These are phyloP conservation scores for Oeneis ivallda DNA, from an alignment of 2,888 invertebrate genomes.

Conservation along the genomic window DNA sequence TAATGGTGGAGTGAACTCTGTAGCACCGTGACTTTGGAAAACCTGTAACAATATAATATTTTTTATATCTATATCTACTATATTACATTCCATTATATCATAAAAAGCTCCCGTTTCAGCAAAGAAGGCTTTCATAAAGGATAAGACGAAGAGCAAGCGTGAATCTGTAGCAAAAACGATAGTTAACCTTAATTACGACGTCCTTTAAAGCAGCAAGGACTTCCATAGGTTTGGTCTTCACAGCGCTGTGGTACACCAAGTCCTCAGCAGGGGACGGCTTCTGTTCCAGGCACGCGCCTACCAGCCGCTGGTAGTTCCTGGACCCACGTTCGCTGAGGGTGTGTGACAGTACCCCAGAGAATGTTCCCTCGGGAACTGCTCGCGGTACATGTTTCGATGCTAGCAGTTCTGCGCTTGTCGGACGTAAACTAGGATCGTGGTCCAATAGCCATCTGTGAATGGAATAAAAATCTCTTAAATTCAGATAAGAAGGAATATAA, in stretches of 20 bases:
- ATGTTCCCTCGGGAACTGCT: constrained; percentile 91
- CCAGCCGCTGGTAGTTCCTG: constrained; percentile 57
- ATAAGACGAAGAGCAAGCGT: no score
- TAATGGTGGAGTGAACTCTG: constrained; percentile 89
- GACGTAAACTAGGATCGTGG: constrained; percentile 91
- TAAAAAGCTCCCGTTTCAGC: no score
- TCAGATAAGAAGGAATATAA: no score
- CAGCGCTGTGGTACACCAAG: constrained; percentile 87
- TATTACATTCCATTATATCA: no score
- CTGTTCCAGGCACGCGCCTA: constrained; percentile 71
- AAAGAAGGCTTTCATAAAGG: no score
- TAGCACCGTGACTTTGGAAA: constrained; percentile 90
- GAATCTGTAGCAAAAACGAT: no score
- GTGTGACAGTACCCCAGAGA: constrained; percentile 91
- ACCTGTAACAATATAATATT: constrained; percentile 61
- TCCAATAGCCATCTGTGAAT: constrained; percentile 85
- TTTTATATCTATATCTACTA: no score
- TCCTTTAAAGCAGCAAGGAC: constrained; percentile 53
- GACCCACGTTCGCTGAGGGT: constrained; percentile 88
- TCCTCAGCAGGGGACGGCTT: constrained; percentile 85
- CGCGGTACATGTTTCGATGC: constrained; percentile 92
- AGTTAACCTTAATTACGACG: constrained; percentile 55
- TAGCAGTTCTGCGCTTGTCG: constrained; percentile 92
- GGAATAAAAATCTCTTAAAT: no score
- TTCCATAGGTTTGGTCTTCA: constrained; percentile 50